phyloP scores from a whole-genome alignment of 2,888 invertebrate genomes.

The Lycophotia porphyrea region DNA sequence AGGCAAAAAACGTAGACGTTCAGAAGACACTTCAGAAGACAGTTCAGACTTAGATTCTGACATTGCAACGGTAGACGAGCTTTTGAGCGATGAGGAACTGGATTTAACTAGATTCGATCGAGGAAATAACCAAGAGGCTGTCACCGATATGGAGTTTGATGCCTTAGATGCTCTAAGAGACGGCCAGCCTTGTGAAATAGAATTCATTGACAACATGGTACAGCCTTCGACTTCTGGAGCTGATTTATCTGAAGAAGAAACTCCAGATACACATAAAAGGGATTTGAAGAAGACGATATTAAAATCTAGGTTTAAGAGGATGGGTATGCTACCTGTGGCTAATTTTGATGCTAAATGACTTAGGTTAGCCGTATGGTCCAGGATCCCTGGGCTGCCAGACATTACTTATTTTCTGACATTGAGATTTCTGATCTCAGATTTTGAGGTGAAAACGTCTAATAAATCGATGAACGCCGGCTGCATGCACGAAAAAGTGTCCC shows the following conservation, averaged over 20 bases:
- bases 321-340: slow-evolving; percentile 76
- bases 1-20: slow-evolving; percentile 16
- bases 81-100: neutral
- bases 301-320: slow-evolving; percentile 74
- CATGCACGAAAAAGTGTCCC: no score
- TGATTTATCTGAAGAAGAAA: neutral
- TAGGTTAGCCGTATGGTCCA: neutral
- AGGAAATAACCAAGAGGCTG: neutral
- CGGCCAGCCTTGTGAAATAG: slow-evolving; percentile 67
- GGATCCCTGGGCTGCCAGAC: neutral
- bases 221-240: slow-evolving; percentile 9
- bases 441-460: no score
- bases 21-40: neutral
- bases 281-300: slow-evolving; percentile 69
- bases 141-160: neutral
- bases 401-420: no score
- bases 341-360: slow-evolving; percentile 63
- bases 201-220: slow-evolving; percentile 68
- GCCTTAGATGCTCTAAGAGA: neutral
- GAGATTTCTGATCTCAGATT: no score
- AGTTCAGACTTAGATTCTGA: neutral
- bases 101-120: slow-evolving; percentile 24
- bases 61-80: neutral
- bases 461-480: no score
- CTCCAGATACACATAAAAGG: slow-evolving; percentile 41